A percentile compares a stretch with the other conserved stretches of the same genome.
Conservation (phyloP, 2,888 invertebrate genomes). For the Microchrysa polita region DNA sequence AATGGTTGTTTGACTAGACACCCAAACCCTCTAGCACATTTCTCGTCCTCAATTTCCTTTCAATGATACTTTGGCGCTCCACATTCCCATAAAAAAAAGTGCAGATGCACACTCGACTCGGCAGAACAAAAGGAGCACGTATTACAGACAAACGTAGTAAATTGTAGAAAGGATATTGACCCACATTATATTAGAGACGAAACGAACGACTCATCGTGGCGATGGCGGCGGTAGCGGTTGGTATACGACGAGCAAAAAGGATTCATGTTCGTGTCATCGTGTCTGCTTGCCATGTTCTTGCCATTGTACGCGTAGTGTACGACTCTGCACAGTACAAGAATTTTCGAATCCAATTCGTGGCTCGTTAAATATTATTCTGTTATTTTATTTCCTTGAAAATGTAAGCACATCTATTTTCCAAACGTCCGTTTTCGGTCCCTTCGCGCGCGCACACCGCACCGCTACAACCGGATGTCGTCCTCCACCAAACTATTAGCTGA, state of each 20-base stretch:
- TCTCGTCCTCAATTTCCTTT: constrained; percentile 7
- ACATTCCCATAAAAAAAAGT: not conserved
- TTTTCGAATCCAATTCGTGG: constrained; percentile 6
- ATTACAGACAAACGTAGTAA: not conserved
- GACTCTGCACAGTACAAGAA: too few relatives aligned
- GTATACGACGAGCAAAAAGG: too few relatives aligned
- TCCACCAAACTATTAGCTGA: too few relatives aligned
- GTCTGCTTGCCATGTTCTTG: not conserved
- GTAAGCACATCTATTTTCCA: not conserved
- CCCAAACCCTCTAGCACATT: not conserved
- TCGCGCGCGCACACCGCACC: too few relatives aligned
- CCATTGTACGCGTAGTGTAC: too few relatives aligned
- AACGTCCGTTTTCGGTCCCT: too few relatives aligned
- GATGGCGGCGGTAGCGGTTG: not conserved
- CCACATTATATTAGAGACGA: not conserved
- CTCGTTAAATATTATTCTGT: constrained; percentile 21
- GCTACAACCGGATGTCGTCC: too few relatives aligned
- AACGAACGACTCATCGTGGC: not conserved
- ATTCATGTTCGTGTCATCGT: not conserved
- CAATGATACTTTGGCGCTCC: constrained; percentile 17
- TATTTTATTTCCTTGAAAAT: constrained; percentile 17
- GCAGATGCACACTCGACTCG: not conserved
- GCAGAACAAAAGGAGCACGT: not conserved
- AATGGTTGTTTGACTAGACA: not conserved
- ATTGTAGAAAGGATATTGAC: not conserved